Percentiles rank a stretch among this genome's conserved stretches.
These are phyloP conservation scores for Vidua chalybeata DNA, from an alignment of 2,113 vertebrate species.

Conservation along the genomic window DNA sequence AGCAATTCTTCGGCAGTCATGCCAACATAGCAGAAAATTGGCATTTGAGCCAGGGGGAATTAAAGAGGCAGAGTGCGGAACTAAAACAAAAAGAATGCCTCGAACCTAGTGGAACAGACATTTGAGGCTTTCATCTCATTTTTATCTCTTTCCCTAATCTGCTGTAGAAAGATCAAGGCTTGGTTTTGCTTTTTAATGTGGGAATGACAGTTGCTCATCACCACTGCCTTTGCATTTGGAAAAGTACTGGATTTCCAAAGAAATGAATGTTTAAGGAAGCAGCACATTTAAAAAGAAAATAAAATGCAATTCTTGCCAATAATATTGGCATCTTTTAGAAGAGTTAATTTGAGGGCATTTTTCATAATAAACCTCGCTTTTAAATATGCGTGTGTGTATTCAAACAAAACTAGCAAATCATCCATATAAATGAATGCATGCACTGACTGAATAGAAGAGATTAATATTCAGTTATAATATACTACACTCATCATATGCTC, in stretches of 20 bases:
- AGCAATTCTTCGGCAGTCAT: slow-evolving; percentile 82
- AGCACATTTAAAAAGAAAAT: slow-evolving; percentile 59
- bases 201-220: slow-evolving; percentile 64
- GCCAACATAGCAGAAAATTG: slow-evolving; percentile 93
- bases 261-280: slow-evolving; percentile 46
- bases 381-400: slow-evolving; percentile 64
- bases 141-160: slow-evolving; percentile 58
- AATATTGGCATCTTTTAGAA: slow-evolving; percentile 66
- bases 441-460: slow-evolving; percentile 58
- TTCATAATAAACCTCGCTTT: slow-evolving; percentile 62
- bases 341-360: slow-evolving; percentile 70
- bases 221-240: slow-evolving; percentile 49
- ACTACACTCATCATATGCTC: slow-evolving; percentile 49
- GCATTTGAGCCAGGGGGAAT: slow-evolving; percentile 86
- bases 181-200: slow-evolving; percentile 61
- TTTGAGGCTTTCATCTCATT: slow-evolving; percentile 73
- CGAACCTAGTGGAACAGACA: slow-evolving; percentile 87
- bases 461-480: slow-evolving; percentile 68
- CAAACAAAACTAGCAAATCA: slow-evolving; percentile 73
- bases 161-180: slow-evolving; percentile 64
- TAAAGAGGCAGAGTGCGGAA: slow-evolving; percentile 81
- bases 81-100: slow-evolving; percentile 79
- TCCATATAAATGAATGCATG: slow-evolving; percentile 68
- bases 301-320: slow-evolving; percentile 63
- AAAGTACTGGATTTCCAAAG: slow-evolving; percentile 45